A percentile compares a stretch with the other conserved stretches of the same genome.
Conservation (phyloP, 2,797 vertebrate genomes). For the Argya squamiceps region DNA sequence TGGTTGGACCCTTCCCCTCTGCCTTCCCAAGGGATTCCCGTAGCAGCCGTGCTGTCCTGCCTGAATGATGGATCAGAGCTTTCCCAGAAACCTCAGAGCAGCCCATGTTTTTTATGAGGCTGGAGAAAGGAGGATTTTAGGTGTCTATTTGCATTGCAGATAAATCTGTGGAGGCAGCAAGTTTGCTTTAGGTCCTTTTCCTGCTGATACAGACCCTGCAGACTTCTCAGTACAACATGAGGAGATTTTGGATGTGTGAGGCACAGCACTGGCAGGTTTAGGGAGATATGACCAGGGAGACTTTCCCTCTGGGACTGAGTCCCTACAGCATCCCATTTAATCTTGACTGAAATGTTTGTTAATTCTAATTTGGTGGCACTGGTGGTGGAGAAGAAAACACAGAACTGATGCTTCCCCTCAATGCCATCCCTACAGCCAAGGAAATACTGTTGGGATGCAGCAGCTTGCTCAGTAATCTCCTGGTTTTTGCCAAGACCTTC, state of each 20-base stretch:
- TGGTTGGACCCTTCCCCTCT: neutral
- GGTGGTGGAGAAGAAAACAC: fast-evolving
- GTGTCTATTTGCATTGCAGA: neutral
- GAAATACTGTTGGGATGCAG: neutral
- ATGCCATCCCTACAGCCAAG: fast-evolving
- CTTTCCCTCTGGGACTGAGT: neutral
- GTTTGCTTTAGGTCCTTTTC: neutral
- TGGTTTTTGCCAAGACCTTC: neutral
- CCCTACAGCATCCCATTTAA: neutral
- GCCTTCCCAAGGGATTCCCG: neutral
- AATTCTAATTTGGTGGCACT: neutral
- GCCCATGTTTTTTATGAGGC: neutral
- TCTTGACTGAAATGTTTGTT: fast-evolving
- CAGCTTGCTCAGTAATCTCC: neutral
- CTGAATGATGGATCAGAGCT: neutral
- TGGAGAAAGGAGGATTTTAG: neutral
- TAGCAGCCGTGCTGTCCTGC: neutral
- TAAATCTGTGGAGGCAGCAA: neutral
- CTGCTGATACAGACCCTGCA: neutral
- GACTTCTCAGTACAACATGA: fast-evolving
- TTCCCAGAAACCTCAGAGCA: neutral
- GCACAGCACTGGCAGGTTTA: neutral
- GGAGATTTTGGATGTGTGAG: neutral
- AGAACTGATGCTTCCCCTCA: fast-evolving
- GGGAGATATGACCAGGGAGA: fast-evolving